Percentiles rank a stretch among this genome's conserved stretches.
Evolutionary conservation across 2,888 invertebrate species (phyloP).

Genomic region (Heliconius charithonia): DNA sequence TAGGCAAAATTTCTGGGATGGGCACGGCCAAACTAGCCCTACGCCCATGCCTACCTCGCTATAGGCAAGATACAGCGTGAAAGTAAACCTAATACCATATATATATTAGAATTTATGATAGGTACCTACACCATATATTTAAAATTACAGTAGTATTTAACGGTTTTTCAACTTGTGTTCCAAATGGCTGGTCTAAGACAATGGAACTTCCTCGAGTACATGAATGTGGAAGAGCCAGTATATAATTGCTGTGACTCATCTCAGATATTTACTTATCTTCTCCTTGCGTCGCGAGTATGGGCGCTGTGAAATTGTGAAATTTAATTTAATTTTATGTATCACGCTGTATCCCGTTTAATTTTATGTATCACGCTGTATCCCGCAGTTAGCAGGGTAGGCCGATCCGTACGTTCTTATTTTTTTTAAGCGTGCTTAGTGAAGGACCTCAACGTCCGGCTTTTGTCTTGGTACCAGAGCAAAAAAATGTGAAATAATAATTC

Average conservation of each 20-base stretch:
- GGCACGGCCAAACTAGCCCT: too few species aligned
- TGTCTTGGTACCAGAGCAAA: too few species aligned
- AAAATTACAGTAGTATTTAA: conserved; percentile 11
- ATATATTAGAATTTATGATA: too few species aligned
- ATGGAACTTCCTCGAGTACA: conserved; percentile 51
- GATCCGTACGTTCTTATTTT: too few species aligned
- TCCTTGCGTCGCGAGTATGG: conserved; percentile 10
- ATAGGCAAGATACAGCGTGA: background rate
- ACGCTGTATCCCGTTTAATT: too few species aligned
- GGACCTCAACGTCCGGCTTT: too few species aligned
- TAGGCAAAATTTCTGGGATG: too few species aligned
- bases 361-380: background rate
- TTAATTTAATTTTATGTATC: background rate
- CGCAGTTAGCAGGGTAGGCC: background rate
- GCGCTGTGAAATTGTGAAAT: background rate
- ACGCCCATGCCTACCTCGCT: background rate
- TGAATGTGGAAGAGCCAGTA: conserved; percentile 20
- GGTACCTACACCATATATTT: background rate
- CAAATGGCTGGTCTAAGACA: conserved; percentile 57
- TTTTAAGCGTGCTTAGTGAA: too few species aligned
- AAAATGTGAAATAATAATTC: too few species aligned
- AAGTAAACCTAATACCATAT: background rate
- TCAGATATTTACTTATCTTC: conserved; percentile 16
- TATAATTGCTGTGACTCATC: conserved; percentile 39
- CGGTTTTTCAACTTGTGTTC: conserved; percentile 48